phyloP scores from a whole-genome alignment of 2,113 vertebrate genomes.

The Bungarus multicinctus region DNA sequence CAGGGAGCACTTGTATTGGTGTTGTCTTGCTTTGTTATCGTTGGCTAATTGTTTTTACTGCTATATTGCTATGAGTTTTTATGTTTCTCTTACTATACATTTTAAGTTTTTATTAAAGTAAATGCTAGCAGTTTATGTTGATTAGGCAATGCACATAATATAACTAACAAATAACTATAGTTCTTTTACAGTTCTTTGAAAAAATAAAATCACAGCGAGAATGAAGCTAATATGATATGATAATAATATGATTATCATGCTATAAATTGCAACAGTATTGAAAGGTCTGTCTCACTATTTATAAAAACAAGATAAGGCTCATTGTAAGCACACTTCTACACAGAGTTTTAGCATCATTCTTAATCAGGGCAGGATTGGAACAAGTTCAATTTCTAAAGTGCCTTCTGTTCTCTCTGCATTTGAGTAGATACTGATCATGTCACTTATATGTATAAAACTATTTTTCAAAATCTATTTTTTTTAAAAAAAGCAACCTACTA shows the following conservation, averaged over 20 bases:
- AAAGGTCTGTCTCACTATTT: background rate
- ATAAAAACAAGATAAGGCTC: background rate
- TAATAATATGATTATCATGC: background rate
- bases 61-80: background rate
- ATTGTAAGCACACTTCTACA: rapidly evolving
- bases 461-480: conserved; percentile 9
- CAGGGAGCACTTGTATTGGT: background rate
- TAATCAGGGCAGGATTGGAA: background rate
- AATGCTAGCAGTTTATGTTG: background rate
- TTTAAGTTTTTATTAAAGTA: background rate
- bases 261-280: background rate
- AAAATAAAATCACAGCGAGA: background rate
- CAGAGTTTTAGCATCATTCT: background rate
- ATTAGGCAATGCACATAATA: background rate
- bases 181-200: background rate
- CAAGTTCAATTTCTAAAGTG: background rate
- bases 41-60: background rate
- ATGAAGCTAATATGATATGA: background rate
- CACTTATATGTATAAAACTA: background rate
- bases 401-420: background rate
- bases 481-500: conserved; percentile 43
- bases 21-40: background rate
- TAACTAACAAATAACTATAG: background rate
- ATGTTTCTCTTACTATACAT: background rate
- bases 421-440: background rate